Base-by-base conservation (phyloP, 37 sponge, comb jelly and placozoan species). In the Ianthella basta region DNA sequence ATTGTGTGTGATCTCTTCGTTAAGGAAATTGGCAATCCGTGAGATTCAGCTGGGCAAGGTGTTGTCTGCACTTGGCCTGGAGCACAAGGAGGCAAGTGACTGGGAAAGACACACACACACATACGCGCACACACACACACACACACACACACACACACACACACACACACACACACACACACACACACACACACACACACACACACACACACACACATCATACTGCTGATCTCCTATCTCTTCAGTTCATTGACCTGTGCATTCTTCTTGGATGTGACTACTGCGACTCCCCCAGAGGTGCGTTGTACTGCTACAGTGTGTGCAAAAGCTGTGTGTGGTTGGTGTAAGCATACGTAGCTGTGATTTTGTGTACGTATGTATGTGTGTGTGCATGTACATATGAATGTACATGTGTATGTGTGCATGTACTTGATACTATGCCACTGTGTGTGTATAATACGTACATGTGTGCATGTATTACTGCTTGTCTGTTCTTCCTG, bases 211-310 rank as follows among this genome's bases (percentile, higher is more conserved):
- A 44, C 50, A 44, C 50, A 44, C 50, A n/a, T n/a, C n/a, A n/a
- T n/a, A 44, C 50, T 44, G 50, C 50, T 44, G 50, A 8, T 44
- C 50, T 8, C 55, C 36, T 80, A 59, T 87, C 39, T 61, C 33
- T 59, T 5, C 56, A 97, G 97, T 99, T 99, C 75, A 95, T 99
- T 64, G 99, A 99, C 79, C 82, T 99, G 60, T 96, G 99, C 56
- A 99, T 99, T 77, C 86, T 99, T 1, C 88, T 99, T 19, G 99
- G 99, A 4, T 99, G 99, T 92, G 99, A 99, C 75, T 99, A 99
- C 89, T 95, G 97, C 84, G 97, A 96, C 38, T 91, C 99, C 53
- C 95, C 95, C 13, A 94, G 86, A 89, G 99, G 98, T 98, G 27
- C 12, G 75, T 55, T 3, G 0, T 79, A 25, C 24, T 56, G 29